Evolutionary conservation across 2,113 vertebrate genomes (phyloP), one percentile per base, ranked within the genome.

Genomic region (Salminus brasiliensis): DNA sequence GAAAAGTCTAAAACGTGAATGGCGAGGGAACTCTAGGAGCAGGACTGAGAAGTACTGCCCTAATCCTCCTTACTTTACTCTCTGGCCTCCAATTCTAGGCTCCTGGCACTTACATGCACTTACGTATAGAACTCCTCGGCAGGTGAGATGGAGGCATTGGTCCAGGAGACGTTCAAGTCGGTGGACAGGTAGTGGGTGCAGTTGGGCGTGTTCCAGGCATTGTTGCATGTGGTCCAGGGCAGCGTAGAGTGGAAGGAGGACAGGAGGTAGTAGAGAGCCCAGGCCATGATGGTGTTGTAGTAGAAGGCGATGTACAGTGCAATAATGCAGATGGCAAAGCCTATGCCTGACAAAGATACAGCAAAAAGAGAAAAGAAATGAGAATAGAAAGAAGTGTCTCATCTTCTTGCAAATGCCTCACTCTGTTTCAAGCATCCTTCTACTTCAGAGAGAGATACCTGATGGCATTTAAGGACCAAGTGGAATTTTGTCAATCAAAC

Each of bases 81-180:
- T 39, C 59, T 78, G 41, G 52, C n/a, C 23, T 69, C 60, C 80
- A 78, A 41, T 10, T 55, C 78, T 49, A 39, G 21, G 30, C 18
- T 76, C 83, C 69, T 82, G 83, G 29, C 90, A 94, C 93, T 95
- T 95, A 94, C 94, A 93, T 90, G 92, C 92, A 96, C 98, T 96
- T 96, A 99, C 98, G 91, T 96, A 93, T 98, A 99, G 94, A 99
- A 99, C 92, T 99, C 98, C 92, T 99, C 96, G 9, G 96, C 97
- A 0, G 98, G 97, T 0, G 98, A 99, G 1, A 82, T 95, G 81
- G 97, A 98, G 83, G 91, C 88, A 84, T 85, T 87, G 27, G 94
- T 93, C 98, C 98, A 99, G 34, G 93, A 93, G 84, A 96, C 11
- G 0, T 96, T 99, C 82, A 85, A 85, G 90, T 96, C 95, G 0